Base-by-base conservation (phyloP, 2,888 invertebrate genomes). In the Megalurothrips usitatus region DNA sequence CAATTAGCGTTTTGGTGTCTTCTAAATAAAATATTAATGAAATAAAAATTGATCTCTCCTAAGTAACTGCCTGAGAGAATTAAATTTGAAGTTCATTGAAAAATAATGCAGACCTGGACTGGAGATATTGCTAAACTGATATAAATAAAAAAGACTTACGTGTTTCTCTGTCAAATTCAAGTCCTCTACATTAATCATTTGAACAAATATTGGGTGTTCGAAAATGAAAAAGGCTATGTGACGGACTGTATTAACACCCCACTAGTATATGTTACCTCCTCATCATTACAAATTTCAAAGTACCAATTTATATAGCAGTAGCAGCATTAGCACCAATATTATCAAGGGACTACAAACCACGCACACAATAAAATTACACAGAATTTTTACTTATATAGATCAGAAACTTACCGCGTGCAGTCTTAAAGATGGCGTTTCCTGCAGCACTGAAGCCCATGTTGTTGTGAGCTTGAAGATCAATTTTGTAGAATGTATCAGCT, bases 391-490 rank as follows among this genome's bases (percentile, higher is more conserved):
- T 23, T 14, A 81, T 34, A n/a, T 9, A 23, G 28, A 63, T 26
- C 43, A 43, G 26, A 79, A 47, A 83, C 83, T 85, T 82, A 85
- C 85, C 84, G 68, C 82, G 82, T 34, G 83, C 86, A 83, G 97
- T 97, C 89, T 93, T 94, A 87, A 97, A 91, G 86, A 92, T 91
- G 84, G 95, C 91, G 86, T 92, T 91, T 78, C 94, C 93, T 0
- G 95, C 93, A 82, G 91, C 89, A 85, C 96, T 95, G 88, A 89
- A 92, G 82, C 97, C 97, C 83, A 97, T 93, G 43, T 91, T 88
- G 87, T 98, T 98, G 87, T 94, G 94, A 79, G 97, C 97, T 84
- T 92, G 90, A 82, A 97, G 89, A 86, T 95, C 94, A 85, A 96
- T 92, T 86, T 91, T 92, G 89, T 98, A 97, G 84, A 91, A 92